A percentile compares a stretch with the other conserved stretches of the same genome.
Evolutionary conservation across 1,140 invertebrate genomes (phyloP).

Genomic region (Aphis gossypii): DNA sequence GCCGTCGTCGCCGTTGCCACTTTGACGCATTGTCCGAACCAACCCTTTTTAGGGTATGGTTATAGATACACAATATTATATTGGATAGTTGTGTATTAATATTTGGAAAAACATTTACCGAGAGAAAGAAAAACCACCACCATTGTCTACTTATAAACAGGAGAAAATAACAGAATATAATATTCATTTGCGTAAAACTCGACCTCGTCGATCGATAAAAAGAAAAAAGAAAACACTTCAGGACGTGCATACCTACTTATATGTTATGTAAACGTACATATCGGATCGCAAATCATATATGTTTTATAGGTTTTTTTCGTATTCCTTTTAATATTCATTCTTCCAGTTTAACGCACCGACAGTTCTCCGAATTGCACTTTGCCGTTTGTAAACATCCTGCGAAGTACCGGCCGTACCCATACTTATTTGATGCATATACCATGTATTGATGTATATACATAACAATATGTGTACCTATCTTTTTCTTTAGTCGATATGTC

Average conservation of each 20-base stretch:
- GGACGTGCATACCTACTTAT: background rate
- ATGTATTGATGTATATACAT: background rate
- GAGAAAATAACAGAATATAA: background rate
- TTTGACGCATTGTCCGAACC: background rate
- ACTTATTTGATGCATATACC: background rate
- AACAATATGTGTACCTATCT: background rate
- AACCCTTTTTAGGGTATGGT: background rate
- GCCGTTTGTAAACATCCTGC: background rate
- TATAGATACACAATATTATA: no score
- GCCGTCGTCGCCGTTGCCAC: no score
- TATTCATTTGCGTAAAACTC: background rate
- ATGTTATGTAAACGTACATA: background rate
- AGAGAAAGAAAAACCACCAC: background rate
- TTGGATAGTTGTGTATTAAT: background rate
- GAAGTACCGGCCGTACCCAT: background rate
- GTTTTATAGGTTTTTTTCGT: background rate
- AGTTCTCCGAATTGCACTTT: slow-evolving; percentile 15
- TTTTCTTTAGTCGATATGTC: background rate
- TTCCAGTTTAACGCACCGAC: slow-evolving; percentile 40
- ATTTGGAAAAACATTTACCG: background rate
- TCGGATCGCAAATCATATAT: background rate
- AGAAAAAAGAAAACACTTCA: background rate
- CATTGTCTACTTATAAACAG: background rate
- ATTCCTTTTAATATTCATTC: background rate
- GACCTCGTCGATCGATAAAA: background rate